phyloP scores from a whole-genome alignment of 2,113 vertebrate species.

The Macrotis lagotis region DNA sequence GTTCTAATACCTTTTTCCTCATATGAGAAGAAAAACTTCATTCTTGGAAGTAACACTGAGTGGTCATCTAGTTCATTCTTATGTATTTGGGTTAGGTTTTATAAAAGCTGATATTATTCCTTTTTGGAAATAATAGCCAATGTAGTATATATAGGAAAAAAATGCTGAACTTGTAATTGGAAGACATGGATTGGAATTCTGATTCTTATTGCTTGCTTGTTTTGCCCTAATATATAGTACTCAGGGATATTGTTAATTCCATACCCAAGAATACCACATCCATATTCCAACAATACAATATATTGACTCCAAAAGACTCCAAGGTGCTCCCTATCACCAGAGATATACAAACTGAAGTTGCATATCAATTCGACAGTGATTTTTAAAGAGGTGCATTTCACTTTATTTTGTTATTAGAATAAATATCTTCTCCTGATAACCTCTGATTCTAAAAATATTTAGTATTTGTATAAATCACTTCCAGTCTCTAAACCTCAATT shows the following conservation, averaged over 20 bases:
- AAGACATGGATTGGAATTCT: neutral
- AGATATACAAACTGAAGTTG: neutral
- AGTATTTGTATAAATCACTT: neutral
- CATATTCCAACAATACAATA: neutral
- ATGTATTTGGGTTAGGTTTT: neutral
- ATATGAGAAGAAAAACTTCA: neutral
- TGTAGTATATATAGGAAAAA: neutral
- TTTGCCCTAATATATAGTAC: neutral
- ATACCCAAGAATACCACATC: neutral
- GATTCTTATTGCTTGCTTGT: neutral
- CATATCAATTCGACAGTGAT: neutral
- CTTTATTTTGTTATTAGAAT: neutral
- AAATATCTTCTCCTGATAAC: neutral
- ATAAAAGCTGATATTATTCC: conserved; percentile 4
- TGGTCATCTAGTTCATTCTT: neutral
- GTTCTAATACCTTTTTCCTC: neutral
- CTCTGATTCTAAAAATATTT: neutral
- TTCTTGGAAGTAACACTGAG: neutral
- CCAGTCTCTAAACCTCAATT: neutral
- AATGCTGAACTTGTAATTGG: neutral
- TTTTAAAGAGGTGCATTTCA: neutral
- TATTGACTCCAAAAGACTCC: neutral
- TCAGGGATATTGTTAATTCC: neutral
- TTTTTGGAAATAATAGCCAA: conserved; percentile 36
- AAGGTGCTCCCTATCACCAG: neutral